Evolutionary conservation across 2,797 vertebrate genomes (phyloP).

Genomic region (Tarsius wallacei): DNA sequence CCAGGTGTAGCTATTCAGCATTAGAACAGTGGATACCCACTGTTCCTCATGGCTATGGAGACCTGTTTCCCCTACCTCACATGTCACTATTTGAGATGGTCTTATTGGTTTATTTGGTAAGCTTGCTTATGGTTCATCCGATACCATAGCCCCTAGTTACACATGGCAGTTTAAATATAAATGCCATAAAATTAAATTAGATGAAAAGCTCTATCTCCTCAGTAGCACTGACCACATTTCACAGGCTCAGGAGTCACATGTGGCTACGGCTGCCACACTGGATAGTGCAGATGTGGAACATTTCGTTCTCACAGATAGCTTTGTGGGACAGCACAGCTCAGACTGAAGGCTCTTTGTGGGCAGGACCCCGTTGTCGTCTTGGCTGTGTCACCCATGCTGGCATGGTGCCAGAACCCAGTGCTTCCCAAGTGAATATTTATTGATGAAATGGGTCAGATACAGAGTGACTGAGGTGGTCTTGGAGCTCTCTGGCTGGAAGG

Average conservation of each 20-base stretch:
- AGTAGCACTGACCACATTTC: not conserved
- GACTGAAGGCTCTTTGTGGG: not conserved
- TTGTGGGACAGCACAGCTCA: not conserved
- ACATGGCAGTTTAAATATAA: not conserved
- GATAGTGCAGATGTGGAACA: not conserved
- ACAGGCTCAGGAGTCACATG: not conserved
- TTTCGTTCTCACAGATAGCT: not conserved
- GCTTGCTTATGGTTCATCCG: not conserved
- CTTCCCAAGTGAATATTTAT: not conserved
- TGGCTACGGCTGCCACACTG: not conserved
- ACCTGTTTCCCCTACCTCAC: accelerated
- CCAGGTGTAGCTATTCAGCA: accelerated
- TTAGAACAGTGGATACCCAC: not conserved
- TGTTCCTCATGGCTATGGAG: accelerated
- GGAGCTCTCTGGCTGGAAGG: not conserved
- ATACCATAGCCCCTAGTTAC: not conserved
- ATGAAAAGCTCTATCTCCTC: not conserved
- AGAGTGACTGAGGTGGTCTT: accelerated
- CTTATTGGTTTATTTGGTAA: not conserved
- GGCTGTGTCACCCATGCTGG: not conserved
- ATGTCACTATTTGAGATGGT: not conserved
- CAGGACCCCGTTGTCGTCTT: not conserved
- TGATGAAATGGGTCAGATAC: accelerated
- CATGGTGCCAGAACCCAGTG: not conserved
- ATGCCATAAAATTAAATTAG: not conserved